These are phyloP conservation scores for Colossoma macropomum DNA, from an alignment of 2,113 vertebrate genomes.

Conservation along the genomic window DNA sequence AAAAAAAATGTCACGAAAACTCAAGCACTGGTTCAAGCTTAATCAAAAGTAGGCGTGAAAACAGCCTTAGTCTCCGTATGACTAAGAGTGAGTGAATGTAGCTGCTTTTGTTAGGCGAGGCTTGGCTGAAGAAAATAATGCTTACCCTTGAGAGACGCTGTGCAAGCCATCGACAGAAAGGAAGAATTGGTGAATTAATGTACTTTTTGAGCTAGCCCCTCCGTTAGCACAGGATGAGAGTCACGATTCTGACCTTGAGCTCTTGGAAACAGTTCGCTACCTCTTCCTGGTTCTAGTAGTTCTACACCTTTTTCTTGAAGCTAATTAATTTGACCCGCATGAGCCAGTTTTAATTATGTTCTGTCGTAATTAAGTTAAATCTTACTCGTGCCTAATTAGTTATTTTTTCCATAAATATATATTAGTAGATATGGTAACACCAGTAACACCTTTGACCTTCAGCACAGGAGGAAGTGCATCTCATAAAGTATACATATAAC, in stretches of 20 bases:
- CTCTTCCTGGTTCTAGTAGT: not conserved
- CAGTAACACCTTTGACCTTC: not conserved
- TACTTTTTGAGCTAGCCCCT: not conserved
- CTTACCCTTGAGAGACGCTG: conserved; percentile 1
- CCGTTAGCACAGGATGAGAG: not conserved
- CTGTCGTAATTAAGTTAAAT: not conserved
- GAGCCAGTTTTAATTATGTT: not conserved
- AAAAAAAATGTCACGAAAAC: no score
- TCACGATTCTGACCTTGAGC: conserved; percentile 21
- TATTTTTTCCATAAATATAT: not conserved
- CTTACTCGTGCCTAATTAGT: conserved; percentile 11
- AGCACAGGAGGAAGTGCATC: not conserved
- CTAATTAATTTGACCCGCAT: conserved; percentile 29
- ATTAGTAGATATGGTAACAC: not conserved
- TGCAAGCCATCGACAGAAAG: not conserved
- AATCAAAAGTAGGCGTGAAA: no score
- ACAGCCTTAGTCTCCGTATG: not conserved
- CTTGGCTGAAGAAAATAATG: not conserved
- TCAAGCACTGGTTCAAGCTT: no score
- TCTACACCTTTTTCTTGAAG: not conserved
- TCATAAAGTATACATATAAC: not conserved
- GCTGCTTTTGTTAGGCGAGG: not conserved
- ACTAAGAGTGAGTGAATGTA: not conserved
- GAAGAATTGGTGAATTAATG: not conserved
- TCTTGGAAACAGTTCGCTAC: not conserved